Percentiles rank a stretch among this genome's conserved stretches.
Evolutionary conservation across 2,888 invertebrate genomes (phyloP).

Genomic region (Pammene aurita): DNA sequence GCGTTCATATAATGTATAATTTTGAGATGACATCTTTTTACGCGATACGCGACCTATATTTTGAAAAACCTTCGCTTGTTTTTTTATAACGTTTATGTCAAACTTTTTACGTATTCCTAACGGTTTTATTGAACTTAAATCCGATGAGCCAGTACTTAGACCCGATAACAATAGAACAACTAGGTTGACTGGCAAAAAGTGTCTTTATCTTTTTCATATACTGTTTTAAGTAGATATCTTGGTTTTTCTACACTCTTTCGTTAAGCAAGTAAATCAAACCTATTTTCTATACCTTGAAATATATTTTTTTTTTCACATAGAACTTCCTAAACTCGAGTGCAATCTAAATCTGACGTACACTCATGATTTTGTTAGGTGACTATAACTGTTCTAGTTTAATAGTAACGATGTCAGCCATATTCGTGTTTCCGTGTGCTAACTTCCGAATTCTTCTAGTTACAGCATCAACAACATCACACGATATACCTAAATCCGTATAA

Average conservation of each 20-base stretch:
- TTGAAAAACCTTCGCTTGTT: neutral
- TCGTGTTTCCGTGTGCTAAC: conserved; percentile 14
- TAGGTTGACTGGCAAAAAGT: neutral
- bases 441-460: conserved; percentile 28
- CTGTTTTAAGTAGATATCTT: neutral
- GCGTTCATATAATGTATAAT: neutral
- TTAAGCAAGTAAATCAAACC: too few species aligned
- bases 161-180: neutral
- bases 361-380: conserved; percentile 5
- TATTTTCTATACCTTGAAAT: too few species aligned
- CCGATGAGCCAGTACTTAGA: neutral
- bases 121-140: neutral
- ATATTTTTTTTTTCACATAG: too few species aligned
- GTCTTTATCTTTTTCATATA: neutral
- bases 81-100: too few species aligned
- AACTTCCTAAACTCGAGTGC: too few species aligned
- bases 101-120: conserved; percentile 2
- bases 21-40: neutral
- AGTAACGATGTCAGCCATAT: conserved; percentile 3
- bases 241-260: too few species aligned
- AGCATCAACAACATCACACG: conserved; percentile 8
- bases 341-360: too few species aligned
- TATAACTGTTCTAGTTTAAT: conserved; percentile 6
- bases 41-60: neutral
- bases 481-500: too few species aligned